Evolutionary conservation across 2,888 invertebrate species (phyloP).

Genomic region (Phaedon cochleariae): DNA sequence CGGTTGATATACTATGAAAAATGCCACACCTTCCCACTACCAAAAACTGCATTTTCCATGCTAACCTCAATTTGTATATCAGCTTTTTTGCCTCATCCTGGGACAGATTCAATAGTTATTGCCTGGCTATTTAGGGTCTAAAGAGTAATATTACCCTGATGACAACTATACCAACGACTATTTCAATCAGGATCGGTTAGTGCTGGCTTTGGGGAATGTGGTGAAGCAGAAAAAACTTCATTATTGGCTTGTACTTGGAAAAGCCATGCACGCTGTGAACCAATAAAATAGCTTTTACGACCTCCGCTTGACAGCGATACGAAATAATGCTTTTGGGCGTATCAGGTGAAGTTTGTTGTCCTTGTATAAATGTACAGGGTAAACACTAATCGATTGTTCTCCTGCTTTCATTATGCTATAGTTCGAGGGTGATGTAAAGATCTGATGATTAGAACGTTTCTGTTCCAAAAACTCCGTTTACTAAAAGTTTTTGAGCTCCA

Average conservation of each 20-base stretch:
- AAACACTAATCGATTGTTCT: no score
- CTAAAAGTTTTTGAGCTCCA: no score
- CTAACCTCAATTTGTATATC: no score
- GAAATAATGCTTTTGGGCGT: neutral
- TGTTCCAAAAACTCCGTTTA: no score
- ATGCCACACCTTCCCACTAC: no score
- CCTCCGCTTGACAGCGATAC: neutral
- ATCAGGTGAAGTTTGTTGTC: neutral
- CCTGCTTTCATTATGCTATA: no score
- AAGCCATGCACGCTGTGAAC: slow-evolving; percentile 9
- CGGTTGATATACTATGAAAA: no score
- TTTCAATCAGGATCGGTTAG: slow-evolving; percentile 14
- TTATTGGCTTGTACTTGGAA: slow-evolving; percentile 3
- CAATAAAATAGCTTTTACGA: slow-evolving; percentile 12
- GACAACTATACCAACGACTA: slow-evolving; percentile 3
- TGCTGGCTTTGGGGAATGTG: neutral
- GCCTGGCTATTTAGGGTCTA: no score
- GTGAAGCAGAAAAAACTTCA: neutral
- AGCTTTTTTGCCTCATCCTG: no score
- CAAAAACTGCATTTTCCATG: no score
- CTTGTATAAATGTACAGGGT: slow-evolving; percentile 7
- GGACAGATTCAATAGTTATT: slow-evolving; percentile 3
- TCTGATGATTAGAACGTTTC: no score
- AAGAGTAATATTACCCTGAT: neutral
- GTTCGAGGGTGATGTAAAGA: no score